A percentile compares a stretch with the other conserved stretches of the same genome.
Conservation (phyloP, 1,140 invertebrate genomes). For the Drosophila arawakana region DNA sequence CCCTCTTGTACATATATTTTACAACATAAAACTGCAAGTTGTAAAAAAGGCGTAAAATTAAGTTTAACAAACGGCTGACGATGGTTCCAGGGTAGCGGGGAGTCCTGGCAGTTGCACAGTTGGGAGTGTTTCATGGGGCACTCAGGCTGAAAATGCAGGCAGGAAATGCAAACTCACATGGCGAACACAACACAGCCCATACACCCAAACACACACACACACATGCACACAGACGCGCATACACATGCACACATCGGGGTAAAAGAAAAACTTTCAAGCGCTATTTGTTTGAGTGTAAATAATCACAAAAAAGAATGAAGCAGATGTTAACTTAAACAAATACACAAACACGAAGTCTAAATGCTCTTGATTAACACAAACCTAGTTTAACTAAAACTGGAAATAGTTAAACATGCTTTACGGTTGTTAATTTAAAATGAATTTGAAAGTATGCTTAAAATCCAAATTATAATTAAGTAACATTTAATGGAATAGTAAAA, state of each 20-base stretch:
- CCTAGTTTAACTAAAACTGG: slow-evolving; percentile 1
- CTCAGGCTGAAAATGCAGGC: slow-evolving; percentile 78
- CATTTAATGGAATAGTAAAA: too few species aligned
- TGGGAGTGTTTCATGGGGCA: slow-evolving; percentile 57
- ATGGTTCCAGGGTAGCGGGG: neutral
- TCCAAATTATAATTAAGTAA: too few species aligned
- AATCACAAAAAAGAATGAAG: slow-evolving; percentile 67
- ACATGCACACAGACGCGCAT: too few species aligned
- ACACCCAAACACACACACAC: slow-evolving; percentile 22
- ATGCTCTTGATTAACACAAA: slow-evolving; percentile 9
- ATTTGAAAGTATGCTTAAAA: too few species aligned
- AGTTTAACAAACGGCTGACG: slow-evolving; percentile 73
- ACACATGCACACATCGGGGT: slow-evolving; percentile 19
- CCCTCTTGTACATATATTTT: slow-evolving; percentile 43
- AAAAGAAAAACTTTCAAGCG: slow-evolving; percentile 74
- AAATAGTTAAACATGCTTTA: neutral
- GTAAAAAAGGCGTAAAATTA: slow-evolving; percentile 83
- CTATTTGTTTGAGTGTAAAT: slow-evolving; percentile 82
- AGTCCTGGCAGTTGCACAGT: slow-evolving; percentile 10
- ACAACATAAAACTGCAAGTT: slow-evolving; percentile 77
- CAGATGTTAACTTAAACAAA: slow-evolving; percentile 10
- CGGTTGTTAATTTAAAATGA: too few species aligned
- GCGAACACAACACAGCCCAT: slow-evolving; percentile 18
- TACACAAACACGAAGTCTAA: slow-evolving; percentile 13
- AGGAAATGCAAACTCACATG: slow-evolving; percentile 77